Base-by-base conservation (phyloP, 2,113 vertebrate species). In the Laticauda laticaudata region DNA sequence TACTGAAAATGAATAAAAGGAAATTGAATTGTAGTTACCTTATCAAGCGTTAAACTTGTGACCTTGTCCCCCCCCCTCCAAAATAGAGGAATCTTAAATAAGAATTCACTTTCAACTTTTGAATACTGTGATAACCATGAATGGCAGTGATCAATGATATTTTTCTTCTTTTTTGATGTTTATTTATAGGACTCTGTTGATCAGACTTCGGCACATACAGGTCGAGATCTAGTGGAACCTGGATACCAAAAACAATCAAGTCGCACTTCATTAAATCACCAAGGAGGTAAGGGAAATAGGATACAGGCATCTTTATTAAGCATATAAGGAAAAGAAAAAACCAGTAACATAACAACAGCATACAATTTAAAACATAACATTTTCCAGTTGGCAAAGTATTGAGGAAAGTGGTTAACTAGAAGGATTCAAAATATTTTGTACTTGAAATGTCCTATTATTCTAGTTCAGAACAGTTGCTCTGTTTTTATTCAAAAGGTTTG, bases 131-230 rank as follows among this genome's bases (percentile, higher is more conserved):
- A 7, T 24, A 53, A 43, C 53, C 18, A 56, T 92, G 64, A 12
- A 48, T 43, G 12, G n/a, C 20, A 88, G 14, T 2, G 92, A 88
- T 97, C 23, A 93, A 92, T 55, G 21, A 86, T 14, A 69, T 88
- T 90, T 90, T 21, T 95, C 87, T 94, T 2, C n/a, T 95, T 3
- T 95, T 91, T 45, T 86, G 0, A 7, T 69, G 90, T 34, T 69
- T 21, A 81, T 92, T 95, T 96, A 96, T 97, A 99, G 98, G 99
- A 99, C 96, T 98, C 98, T 94, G 98, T 98, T 95, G 98, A 99
- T 95, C 98, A 98, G 94, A 97, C 98, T 56, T 95, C 98, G 4
- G 96, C 97, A 95, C 98, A 98, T 94, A 96, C 97, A 95, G 97
- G 98, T 0, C 95, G 97, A 56, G 98, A 98, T 93, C 97, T 98